A percentile compares a stretch with the other conserved stretches of the same genome.
These are phyloP conservation scores for Seladonia tumulorum DNA, from an alignment of 2,888 invertebrate species.

Conservation along the genomic window DNA sequence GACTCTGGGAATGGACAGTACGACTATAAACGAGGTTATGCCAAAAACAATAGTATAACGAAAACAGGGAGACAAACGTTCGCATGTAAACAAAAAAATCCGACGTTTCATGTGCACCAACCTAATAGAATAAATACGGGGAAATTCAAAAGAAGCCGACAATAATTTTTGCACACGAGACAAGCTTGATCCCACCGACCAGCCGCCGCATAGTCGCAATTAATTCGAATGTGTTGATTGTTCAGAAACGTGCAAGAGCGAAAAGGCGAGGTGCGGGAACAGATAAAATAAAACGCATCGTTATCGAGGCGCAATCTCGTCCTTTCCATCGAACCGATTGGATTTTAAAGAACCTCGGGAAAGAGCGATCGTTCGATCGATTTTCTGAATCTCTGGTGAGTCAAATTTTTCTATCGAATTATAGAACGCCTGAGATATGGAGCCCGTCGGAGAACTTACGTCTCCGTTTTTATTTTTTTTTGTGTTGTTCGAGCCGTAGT, in stretches of 20 bases:
- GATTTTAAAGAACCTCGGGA: conserved; percentile 24
- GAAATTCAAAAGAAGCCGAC: neutral
- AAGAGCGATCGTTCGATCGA: conserved; percentile 30
- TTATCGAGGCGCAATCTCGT: conserved; percentile 25
- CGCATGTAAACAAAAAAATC: too few species aligned
- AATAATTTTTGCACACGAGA: neutral
- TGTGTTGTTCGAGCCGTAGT: neutral
- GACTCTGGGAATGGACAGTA: too few species aligned
- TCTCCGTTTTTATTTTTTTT: neutral
- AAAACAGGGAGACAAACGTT: too few species aligned
- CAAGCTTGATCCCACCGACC: neutral
- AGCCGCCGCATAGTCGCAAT: neutral
- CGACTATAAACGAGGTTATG: too few species aligned
- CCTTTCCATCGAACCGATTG: conserved; percentile 26
- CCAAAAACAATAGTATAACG: too few species aligned
- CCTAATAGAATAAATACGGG: too few species aligned
- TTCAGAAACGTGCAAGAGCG: conserved; percentile 32
- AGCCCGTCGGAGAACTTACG: neutral
- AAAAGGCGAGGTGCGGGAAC: conserved; percentile 24
- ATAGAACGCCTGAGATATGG: neutral
- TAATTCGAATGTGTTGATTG: conserved; percentile 26
- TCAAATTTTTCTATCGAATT: conserved; percentile 19
- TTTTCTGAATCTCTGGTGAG: conserved; percentile 44
- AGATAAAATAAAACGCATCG: conserved; percentile 32
- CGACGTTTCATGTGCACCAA: too few species aligned